Evolutionary conservation across 2,888 invertebrate species (phyloP), one percentile per base, ranked within the genome.

Genomic region (Graphium colonna): DNA sequence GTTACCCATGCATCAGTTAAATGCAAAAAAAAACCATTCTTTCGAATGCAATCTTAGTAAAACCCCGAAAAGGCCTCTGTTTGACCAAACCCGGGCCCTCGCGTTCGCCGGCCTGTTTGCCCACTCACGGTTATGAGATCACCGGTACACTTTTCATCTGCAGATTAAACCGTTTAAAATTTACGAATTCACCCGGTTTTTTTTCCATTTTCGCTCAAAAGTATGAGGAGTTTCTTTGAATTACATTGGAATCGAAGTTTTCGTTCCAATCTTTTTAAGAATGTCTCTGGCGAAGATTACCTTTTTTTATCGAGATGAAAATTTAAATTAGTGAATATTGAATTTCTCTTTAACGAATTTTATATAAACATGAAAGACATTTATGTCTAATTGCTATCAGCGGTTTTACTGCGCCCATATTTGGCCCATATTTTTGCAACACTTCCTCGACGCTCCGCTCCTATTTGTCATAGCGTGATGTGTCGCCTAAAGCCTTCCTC

Each of bases 151-250:
- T 77, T 79, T 79, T 80, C 80, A 79, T 81, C 77, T 71, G 67
- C 69, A 72, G 77, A 84, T 86, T 84, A 82, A 31, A 82, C 75
- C 83, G 79, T 83, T 86, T 86, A 80, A 82, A 84, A 85, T 85
- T 84, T 82, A 82, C 79, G 71, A 72, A 31, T 7, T 31, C 31
- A 36, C 9, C 12, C 36, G 69, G 64, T 65, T 69, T 64, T 65
- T 59, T 58, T 48, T 59, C 47, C 7, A 33, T 33, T 36, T 33
- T 38, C 36, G 7, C 26, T 21, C 8, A 9, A 2, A 28, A 26
- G 5, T 17, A 18, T 45, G 15, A 46, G 21, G 18, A 18, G 10
- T 13, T 48, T n/a, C 13, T 46, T 33, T 41, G 40, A 52, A 52
- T 52, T 52, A 40, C 15, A 46, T 52, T 45, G 12, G 40, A 21